Conservation (phyloP, 2,888 invertebrate genomes). For the Nemoura dubitans region DNA sequence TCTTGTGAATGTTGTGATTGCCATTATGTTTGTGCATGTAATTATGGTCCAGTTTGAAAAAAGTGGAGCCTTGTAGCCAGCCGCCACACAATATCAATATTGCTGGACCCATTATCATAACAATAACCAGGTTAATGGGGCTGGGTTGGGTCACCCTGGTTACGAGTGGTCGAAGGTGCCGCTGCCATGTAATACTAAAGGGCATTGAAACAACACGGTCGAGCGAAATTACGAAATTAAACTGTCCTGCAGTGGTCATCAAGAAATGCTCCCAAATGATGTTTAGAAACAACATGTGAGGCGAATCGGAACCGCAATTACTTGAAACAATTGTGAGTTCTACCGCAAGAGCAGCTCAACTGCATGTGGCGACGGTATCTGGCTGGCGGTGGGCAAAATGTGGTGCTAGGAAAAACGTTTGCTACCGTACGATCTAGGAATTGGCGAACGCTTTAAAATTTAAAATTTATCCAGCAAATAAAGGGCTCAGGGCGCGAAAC, state of each 20-base stretch:
- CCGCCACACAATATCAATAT: background rate
- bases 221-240: constrained; percentile 4
- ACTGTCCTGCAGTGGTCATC: background rate
- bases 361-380: background rate
- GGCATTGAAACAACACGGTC: background rate
- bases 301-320: background rate
- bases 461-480: background rate
- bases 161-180: background rate
- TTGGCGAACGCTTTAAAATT: background rate
- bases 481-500: background rate
- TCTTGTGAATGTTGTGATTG: too few relatives aligned
- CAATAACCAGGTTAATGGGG: background rate
- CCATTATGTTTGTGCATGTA: too few relatives aligned
- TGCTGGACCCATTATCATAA: background rate
- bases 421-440: too few relatives aligned
- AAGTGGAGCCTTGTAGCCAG: too few relatives aligned
- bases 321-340: background rate
- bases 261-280: constrained; percentile 4
- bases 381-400: background rate
- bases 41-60: too few relatives aligned
- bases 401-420: background rate
- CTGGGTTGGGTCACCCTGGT: background rate
- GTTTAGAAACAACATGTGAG: constrained; percentile 7
- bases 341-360: background rate
- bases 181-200: background rate